These are phyloP conservation scores for Mermis nigrescens DNA, from an alignment of 2,888 invertebrate genomes.

Conservation along the genomic window DNA sequence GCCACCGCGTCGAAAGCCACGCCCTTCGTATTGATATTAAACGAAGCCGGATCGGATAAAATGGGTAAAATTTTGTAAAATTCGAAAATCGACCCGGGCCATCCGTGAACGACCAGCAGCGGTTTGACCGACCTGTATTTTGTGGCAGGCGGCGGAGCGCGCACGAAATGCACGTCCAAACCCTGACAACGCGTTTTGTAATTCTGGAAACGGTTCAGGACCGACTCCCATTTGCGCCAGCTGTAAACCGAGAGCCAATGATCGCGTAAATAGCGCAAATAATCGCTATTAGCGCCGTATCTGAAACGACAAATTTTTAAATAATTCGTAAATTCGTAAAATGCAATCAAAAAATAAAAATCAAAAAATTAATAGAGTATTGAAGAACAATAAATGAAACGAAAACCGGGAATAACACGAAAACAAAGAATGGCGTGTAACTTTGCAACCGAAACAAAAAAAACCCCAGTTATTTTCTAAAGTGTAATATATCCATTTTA, in stretches of 20 bases:
- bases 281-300: slow-evolving; percentile 58
- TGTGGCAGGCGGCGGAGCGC: slow-evolving; percentile 42
- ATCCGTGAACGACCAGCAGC: slow-evolving; percentile 55
- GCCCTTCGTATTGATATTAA: slow-evolving; percentile 1
- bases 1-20: slow-evolving; percentile 35
- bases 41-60: slow-evolving; percentile 40
- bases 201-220: slow-evolving; percentile 54
- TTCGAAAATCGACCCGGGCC: slow-evolving; percentile 64
- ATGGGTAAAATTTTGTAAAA: slow-evolving; percentile 47
- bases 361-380: too few species aligned
- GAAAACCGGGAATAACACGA: too few species aligned
- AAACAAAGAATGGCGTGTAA: too few species aligned
- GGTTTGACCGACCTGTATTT: slow-evolving; percentile 41
- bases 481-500: too few species aligned
- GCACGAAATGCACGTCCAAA: slow-evolving; percentile 54
- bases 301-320: slow-evolving; percentile 46
- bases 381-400: too few species aligned
- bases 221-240: slow-evolving; percentile 48
- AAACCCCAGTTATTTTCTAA: too few species aligned
- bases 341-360: too few species aligned
- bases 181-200: slow-evolving; percentile 57
- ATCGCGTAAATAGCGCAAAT: slow-evolving; percentile 46
- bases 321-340: too few species aligned
- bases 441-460: too few species aligned
- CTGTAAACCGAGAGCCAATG: slow-evolving; percentile 59